Conservation (phyloP, 1,140 invertebrate species). For the Drosophila lacteicornis region DNA sequence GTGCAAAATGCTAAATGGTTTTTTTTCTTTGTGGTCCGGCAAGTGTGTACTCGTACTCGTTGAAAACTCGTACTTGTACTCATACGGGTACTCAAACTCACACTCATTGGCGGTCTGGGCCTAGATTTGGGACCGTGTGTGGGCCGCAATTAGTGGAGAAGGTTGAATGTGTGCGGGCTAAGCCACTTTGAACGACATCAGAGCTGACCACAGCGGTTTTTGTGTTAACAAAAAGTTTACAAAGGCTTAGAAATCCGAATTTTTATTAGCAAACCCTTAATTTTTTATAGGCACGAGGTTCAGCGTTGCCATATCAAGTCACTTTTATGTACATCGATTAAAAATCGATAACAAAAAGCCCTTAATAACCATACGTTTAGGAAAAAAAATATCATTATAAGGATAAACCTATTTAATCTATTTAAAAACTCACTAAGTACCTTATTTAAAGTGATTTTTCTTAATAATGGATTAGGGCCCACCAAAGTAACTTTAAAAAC, state of each 20-base stretch:
- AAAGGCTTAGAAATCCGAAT: not conserved
- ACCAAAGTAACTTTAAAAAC: not conserved
- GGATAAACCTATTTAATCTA: not conserved
- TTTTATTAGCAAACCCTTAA: not conserved
- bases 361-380: not conserved
- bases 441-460: not conserved
- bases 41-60: slow-evolving; percentile 40
- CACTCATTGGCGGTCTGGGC: slow-evolving; percentile 22
- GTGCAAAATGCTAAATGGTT: slow-evolving; percentile 67
- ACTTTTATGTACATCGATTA: not conserved
- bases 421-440: not conserved
- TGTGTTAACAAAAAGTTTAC: not conserved
- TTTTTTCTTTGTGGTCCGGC: slow-evolving; percentile 14
- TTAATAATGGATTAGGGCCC: not conserved
- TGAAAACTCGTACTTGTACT: slow-evolving; percentile 19
- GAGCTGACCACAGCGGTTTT: slow-evolving; percentile 21
- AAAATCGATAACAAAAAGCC: too few relatives aligned
- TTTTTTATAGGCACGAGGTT: not conserved
- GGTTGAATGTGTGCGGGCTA: slow-evolving; percentile 58
- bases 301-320: not conserved
- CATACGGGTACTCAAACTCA: slow-evolving; percentile 25
- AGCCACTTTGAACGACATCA: slow-evolving; percentile 24
- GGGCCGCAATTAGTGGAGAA: slow-evolving; percentile 59
- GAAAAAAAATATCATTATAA: too few relatives aligned
- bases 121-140: slow-evolving; percentile 38